Conservation (phyloP, 2,113 vertebrate species). For the Syrrhaptes paradoxus region DNA sequence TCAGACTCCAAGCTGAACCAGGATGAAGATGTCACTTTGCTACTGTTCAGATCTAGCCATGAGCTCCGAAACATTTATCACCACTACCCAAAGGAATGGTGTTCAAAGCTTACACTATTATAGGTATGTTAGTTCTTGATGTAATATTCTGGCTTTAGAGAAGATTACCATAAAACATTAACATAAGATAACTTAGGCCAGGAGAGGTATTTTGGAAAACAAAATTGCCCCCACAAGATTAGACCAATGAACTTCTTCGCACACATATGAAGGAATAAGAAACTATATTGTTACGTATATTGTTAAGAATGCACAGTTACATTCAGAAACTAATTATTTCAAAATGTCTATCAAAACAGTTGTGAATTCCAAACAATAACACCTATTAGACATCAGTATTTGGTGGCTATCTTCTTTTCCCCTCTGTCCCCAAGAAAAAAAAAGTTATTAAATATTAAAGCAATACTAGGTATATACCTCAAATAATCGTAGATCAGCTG, state of each 20-base stretch:
- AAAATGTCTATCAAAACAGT: not conserved
- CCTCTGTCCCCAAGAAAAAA: not conserved
- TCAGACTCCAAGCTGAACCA: not conserved
- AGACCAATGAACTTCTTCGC: not conserved
- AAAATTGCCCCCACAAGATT: not conserved
- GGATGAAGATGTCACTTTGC: not conserved
- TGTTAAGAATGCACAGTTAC: not conserved
- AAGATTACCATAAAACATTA: not conserved
- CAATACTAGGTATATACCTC: constrained; percentile 78
- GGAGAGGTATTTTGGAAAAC: not conserved
- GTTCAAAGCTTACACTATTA: not conserved
- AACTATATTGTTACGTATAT: not conserved
- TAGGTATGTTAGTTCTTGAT: not conserved
- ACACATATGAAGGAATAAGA: not conserved
- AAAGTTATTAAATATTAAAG: not conserved
- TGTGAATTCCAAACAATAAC: not conserved
- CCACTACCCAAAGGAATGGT: not conserved
- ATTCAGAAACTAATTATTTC: not conserved
- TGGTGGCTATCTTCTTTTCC: not conserved
- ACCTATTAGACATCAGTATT: not conserved
- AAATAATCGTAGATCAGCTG: constrained; percentile 92
- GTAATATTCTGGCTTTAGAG: not conserved
- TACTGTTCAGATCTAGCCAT: not conserved
- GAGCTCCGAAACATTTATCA: not conserved
- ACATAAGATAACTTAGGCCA: not conserved